phyloP scores from a whole-genome alignment of 2,113 vertebrate genomes.

The Amazona vittata region DNA sequence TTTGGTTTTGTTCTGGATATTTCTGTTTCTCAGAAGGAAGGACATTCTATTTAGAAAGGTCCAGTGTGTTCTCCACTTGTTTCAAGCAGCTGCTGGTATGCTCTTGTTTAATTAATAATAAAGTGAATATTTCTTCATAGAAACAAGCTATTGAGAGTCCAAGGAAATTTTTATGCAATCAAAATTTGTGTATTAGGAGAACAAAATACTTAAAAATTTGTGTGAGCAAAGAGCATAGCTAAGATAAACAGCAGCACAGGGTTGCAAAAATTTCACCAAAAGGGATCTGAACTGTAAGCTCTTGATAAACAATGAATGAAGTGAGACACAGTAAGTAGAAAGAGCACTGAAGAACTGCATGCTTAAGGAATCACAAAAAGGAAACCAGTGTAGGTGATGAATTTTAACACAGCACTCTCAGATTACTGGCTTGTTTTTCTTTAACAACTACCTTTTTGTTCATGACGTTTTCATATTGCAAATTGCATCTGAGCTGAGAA shows the following conservation, averaged over 20 bases:
- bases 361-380: neutral
- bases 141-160: neutral
- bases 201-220: neutral
- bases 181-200: neutral
- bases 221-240: neutral
- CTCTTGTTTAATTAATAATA: neutral
- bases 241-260: neutral
- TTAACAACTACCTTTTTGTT: neutral
- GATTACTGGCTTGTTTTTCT: neutral
- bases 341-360: neutral
- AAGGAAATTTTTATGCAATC: neutral
- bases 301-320: constrained; percentile 36
- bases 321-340: constrained; percentile 16
- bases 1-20: neutral
- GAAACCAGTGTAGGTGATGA: neutral
- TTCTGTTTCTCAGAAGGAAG: neutral
- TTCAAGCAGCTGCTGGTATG: neutral
- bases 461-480: neutral
- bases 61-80: neutral
- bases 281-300: neutral
- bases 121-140: neutral
- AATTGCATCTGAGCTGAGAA: neutral
- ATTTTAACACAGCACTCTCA: constrained; percentile 13
- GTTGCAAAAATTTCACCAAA: neutral
- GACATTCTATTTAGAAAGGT: neutral